Percentiles rank a stretch among this genome's conserved stretches.
phyloP scores from a whole-genome alignment of 2,797 vertebrate species.

The Neomorphus geoffroyi region DNA sequence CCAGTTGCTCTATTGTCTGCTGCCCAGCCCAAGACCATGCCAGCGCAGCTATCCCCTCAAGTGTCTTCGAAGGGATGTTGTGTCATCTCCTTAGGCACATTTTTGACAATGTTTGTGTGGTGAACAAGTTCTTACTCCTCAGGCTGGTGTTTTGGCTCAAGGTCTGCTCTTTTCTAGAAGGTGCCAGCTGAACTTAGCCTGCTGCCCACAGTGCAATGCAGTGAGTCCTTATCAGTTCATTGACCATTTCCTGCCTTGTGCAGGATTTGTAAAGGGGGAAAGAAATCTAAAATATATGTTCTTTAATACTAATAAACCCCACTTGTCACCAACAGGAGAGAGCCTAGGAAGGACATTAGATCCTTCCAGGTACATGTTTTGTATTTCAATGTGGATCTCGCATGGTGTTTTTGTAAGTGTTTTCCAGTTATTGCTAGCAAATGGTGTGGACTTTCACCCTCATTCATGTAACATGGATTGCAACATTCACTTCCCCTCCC shows the following conservation, averaged over 20 bases:
- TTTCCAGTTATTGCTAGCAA: background rate
- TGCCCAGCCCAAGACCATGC: background rate
- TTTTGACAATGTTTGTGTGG: background rate
- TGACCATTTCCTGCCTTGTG: background rate
- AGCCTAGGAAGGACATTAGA: background rate
- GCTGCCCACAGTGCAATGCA: background rate
- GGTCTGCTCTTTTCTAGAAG: background rate
- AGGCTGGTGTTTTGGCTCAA: background rate
- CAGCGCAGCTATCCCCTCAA: background rate
- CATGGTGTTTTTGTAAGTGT: background rate
- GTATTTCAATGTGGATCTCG: background rate
- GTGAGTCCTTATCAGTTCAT: background rate
- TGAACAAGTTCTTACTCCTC: background rate
- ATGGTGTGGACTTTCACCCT: background rate
- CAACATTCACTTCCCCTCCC: background rate
- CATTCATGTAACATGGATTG: background rate
- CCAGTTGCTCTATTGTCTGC: background rate
- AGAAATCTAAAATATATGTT: background rate
- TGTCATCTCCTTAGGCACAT: background rate
- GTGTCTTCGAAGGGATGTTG: background rate
- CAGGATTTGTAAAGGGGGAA: background rate
- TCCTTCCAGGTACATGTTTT: background rate
- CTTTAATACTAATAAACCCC: background rate
- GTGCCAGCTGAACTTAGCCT: background rate
- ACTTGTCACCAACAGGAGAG: background rate